Conservation (phyloP, 2,888 invertebrate species). For the Dynastes grantii region DNA sequence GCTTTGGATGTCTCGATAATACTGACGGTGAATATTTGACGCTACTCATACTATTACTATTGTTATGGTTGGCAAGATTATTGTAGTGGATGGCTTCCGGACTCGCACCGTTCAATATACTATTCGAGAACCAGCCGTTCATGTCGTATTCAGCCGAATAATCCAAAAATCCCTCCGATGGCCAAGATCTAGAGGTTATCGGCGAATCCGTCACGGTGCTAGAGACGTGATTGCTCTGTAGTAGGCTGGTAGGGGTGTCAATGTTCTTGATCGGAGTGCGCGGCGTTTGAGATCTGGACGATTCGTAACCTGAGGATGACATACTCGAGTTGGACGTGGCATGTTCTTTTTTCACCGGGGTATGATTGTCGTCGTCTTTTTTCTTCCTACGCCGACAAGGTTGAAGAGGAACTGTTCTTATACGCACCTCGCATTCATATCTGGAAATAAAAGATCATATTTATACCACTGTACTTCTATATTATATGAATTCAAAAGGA, state of each 20-base stretch:
- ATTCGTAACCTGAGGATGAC: slow-evolving; percentile 62
- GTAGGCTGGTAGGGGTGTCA: slow-evolving; percentile 80
- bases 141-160: slow-evolving; percentile 21
- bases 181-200: slow-evolving; percentile 33
- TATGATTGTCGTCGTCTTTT: slow-evolving; percentile 55
- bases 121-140: slow-evolving; percentile 32
- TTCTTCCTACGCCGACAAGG: slow-evolving; percentile 87
- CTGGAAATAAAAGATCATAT: slow-evolving; percentile 70
- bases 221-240: slow-evolving; percentile 89
- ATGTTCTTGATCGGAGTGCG: slow-evolving; percentile 71
- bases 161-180: slow-evolving; percentile 16
- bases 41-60: background rate
- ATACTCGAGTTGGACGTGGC: slow-evolving; percentile 54
- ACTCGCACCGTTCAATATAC: background rate
- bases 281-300: slow-evolving; percentile 58
- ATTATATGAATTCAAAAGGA: too few relatives aligned
- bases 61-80: background rate
- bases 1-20: slow-evolving; percentile 44
- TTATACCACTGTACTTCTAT: too few relatives aligned
- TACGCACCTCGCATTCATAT: slow-evolving; percentile 90
- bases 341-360: slow-evolving; percentile 48
- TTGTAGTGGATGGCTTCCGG: slow-evolving; percentile 27
- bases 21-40: slow-evolving; percentile 31
- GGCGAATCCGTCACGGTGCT: slow-evolving; percentile 82
- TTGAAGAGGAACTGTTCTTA: slow-evolving; percentile 87